Base-by-base conservation (phyloP, 2,888 invertebrate genomes). In the Campaea margaritaria region DNA sequence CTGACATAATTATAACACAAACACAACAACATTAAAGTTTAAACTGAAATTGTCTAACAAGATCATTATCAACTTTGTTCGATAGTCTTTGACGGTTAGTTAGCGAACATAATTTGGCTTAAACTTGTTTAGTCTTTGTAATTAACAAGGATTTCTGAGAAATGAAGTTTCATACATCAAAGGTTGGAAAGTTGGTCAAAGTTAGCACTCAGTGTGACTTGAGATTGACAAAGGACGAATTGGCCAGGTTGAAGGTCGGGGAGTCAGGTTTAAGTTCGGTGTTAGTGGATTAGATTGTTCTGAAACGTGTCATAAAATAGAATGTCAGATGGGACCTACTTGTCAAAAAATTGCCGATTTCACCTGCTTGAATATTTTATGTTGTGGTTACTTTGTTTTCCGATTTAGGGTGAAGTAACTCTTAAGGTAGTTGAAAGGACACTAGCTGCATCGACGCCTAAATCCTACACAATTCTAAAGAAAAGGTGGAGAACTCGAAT, bases 61-160 rank as follows among this genome's bases (percentile, higher is more conserved):
- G 55, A 52, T 53, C 62, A 62, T 65, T 62, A 62, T 43, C 38
- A 51, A 54, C 50, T 53, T 61, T 53, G 58, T 61, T 55, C 43
- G 44, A 64, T 60, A 57, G 47, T 49, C 64, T 64, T 58, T 64
- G 58, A 63, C 47, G 58, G 13, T 56, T 39, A 58, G 48, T 56
- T 58, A 47, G 16, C 50, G 54, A 50, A 57, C 58, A 56, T 55
- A 51, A 58, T 58, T 66, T 39, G 45, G 42, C 50, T 58, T 58
- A 46, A 58, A 55, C 45, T 62, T 61, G 53, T 56, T 64, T 43
- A 46, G 42, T 52, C 47, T 58, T 47, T 47, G 57, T 51, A 45
- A 57, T 57, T 51, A 57, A 42, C 50, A 41, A 36, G 46, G 50
- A 51, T 50, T 45, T 45, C 55, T 34, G 34, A 43, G 31, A 55